Conservation (phyloP, 2,888 invertebrate genomes). For the Leuctra nigra region DNA sequence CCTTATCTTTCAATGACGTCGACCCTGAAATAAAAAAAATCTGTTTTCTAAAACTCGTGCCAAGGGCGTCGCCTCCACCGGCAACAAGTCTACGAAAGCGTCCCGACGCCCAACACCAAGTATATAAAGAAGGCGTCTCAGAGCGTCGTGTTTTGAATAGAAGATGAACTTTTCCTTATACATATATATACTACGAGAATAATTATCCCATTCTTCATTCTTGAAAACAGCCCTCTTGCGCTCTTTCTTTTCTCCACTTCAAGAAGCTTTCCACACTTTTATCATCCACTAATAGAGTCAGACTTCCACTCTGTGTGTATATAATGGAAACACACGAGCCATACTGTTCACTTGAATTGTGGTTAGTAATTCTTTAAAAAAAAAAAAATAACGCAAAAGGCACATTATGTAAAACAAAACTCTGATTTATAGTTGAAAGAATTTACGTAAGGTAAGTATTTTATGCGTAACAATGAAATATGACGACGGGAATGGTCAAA, state of each 20-base stretch:
- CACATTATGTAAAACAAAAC: conserved; percentile 9
- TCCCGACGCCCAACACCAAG: not conserved
- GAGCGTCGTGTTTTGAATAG: conserved; percentile 21
- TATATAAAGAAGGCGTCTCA: conserved; percentile 1
- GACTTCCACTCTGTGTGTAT: too few relatives aligned
- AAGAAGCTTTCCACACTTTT: not conserved
- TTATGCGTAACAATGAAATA: too few relatives aligned
- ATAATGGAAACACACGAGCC: not conserved
- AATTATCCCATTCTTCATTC: conserved; percentile 25
- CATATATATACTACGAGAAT: conserved; percentile 16
- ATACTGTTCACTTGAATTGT: not conserved
- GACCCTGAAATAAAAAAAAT: not conserved
- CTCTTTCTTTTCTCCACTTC: conserved; percentile 9
- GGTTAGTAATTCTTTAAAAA: conserved; percentile 15
- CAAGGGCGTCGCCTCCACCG: conserved; percentile 1
- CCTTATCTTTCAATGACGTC: conserved; percentile 3
- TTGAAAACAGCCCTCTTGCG: not conserved
- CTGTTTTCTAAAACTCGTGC: not conserved
- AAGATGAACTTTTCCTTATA: conserved; percentile 25
- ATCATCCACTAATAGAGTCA: conserved; percentile 8
- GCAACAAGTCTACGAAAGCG: conserved; percentile 12
- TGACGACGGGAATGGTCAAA: too few relatives aligned
- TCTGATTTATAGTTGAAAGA: conserved; percentile 7
- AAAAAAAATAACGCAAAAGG: not conserved
- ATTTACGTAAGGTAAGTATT: too few relatives aligned